Evolutionary conservation across 2,113 vertebrate genomes (phyloP).

Genomic region (Malurus melanocephalus): DNA sequence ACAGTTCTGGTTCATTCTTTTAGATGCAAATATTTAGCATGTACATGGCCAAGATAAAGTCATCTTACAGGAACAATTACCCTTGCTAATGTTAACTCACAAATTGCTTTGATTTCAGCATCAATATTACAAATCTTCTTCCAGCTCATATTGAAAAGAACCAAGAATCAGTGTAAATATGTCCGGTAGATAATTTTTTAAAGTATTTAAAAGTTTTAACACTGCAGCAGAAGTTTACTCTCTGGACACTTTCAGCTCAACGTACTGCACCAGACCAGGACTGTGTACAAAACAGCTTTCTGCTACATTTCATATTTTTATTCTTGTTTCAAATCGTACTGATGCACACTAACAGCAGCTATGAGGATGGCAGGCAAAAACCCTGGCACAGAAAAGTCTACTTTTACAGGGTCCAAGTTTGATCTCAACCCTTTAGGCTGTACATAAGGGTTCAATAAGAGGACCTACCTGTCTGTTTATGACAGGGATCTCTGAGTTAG

Average conservation of each 20-base stretch:
- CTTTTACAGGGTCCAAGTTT: not conserved
- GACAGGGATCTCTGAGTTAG: not conserved
- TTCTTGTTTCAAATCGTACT: not conserved
- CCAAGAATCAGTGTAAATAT: not conserved
- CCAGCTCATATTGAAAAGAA: not conserved
- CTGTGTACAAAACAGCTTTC: not conserved
- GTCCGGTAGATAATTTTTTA: fast-evolving
- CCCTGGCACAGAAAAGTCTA: not conserved
- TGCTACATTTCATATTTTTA: not conserved
- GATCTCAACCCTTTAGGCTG: not conserved
- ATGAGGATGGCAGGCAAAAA: not conserved
- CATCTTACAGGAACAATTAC: not conserved
- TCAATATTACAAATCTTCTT: not conserved
- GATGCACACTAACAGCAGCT: not conserved
- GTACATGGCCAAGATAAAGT: not conserved
- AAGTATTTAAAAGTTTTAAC: not conserved
- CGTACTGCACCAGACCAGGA: not conserved
- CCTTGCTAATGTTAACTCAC: not conserved
- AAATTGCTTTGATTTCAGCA: not conserved
- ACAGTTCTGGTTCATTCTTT: not conserved
- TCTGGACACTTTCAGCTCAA: not conserved
- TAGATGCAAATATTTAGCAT: not conserved
- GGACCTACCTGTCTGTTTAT: not conserved
- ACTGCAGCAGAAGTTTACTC: not conserved
- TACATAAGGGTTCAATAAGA: not conserved